Percentiles rank a stretch among this genome's conserved stretches.
These are phyloP conservation scores for Eidolon dupreanum DNA, from an alignment of 2,797 vertebrate genomes.

Conservation along the genomic window DNA sequence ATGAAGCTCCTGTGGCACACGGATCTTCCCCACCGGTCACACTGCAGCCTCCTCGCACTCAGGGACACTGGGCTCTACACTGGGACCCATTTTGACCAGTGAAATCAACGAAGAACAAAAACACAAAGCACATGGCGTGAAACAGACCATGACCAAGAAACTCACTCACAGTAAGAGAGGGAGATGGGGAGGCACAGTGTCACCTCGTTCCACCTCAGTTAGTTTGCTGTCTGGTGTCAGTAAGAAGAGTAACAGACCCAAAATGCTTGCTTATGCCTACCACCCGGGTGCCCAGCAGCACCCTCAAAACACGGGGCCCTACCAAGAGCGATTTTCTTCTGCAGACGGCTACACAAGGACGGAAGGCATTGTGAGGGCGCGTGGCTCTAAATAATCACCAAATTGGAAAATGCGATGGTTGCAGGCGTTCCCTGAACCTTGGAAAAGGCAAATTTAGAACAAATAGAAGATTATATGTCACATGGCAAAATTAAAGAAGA, in stretches of 20 bases:
- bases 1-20: background rate
- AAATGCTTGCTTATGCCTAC: background rate
- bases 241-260: background rate
- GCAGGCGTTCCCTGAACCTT: background rate
- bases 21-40: background rate
- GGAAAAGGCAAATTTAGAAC: background rate
- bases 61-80: background rate
- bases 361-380: no score
- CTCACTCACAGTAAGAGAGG: background rate
- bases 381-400: background rate
- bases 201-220: background rate
- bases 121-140: background rate
- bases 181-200: background rate
- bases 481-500: background rate
- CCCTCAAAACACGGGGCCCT: background rate
- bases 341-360: background rate
- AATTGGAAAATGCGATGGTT: background rate
- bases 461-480: background rate
- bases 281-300: background rate
- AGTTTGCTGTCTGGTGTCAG: background rate
- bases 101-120: background rate
- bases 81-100: background rate
- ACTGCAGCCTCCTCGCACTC: background rate
- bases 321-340: background rate
- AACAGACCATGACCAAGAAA: background rate